Conservation (phyloP, 1,140 invertebrate species). For the Coelopa frigida region DNA sequence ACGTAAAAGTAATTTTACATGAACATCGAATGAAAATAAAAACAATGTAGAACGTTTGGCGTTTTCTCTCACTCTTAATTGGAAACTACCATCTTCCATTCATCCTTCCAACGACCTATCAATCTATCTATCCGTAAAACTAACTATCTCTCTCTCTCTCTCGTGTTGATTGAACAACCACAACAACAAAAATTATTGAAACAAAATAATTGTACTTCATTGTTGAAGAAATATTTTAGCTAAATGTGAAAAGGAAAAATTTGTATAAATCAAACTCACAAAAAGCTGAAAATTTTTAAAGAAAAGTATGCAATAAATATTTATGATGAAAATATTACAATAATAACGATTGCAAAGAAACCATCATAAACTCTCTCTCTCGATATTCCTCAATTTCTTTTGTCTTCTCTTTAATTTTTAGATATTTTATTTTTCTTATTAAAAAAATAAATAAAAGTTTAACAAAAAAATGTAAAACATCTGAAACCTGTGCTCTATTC, state of each 20-base stretch:
- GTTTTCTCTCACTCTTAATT: neutral
- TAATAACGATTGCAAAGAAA: neutral
- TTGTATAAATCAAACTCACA: too few relatives aligned
- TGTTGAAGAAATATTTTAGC: too few relatives aligned
- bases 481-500: too few relatives aligned
- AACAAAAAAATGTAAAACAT: neutral
- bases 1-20: neutral
- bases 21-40: neutral
- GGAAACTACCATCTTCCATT: neutral
- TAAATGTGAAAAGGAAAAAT: too few relatives aligned
- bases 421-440: conserved; percentile 10
- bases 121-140: conserved; percentile 1
- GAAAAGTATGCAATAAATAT: neutral
- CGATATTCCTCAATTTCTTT: conserved; percentile 13
- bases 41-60: too few relatives aligned
- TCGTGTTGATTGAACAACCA: neutral
- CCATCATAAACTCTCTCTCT: conserved; percentile 10
- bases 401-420: too few relatives aligned
- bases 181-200: neutral
- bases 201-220: too few relatives aligned
- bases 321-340: neutral
- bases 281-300: too few relatives aligned
- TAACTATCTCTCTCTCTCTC: conserved; percentile 5
- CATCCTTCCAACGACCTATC: neutral
- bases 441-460: neutral